phyloP scores from a whole-genome alignment of 1,140 invertebrate species.

The Venturia canescens region DNA sequence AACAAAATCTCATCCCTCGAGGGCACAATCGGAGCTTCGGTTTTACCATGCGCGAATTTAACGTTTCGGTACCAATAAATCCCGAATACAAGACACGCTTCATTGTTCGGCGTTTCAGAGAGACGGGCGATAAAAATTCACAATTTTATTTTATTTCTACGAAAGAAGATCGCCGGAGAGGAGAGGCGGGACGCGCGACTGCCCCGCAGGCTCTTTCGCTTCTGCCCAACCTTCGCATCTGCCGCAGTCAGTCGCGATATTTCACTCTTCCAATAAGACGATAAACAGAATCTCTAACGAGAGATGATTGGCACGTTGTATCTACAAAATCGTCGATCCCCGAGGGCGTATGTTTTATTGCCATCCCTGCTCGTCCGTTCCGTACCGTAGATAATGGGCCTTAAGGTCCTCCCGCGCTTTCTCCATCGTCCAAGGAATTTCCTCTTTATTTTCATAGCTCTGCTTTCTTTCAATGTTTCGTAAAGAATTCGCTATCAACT shows the following conservation, averaged over 20 bases:
- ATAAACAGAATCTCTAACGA: slow-evolving; percentile 1
- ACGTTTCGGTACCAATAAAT: no score
- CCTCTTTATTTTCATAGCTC: neutral
- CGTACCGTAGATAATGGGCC: neutral
- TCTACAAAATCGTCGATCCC: neutral
- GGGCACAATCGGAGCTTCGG: no score
- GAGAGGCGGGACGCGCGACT: neutral
- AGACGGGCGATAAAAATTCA: no score
- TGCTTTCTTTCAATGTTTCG: neutral
- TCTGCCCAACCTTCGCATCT: neutral
- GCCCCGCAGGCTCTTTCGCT: slow-evolving; percentile 3
- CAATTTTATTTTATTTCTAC: no score
- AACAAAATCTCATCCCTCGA: no score
- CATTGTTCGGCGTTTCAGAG: no score
- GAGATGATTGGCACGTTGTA: slow-evolving; percentile 10
- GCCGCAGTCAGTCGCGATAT: neutral
- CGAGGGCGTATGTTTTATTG: neutral
- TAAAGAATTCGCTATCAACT: neutral
- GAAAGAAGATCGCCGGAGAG: neutral
- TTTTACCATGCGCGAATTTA: no score
- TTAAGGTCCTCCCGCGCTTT: neutral
- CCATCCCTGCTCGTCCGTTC: neutral
- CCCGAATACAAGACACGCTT: no score
- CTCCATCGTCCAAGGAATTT: neutral
- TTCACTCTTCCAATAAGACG: neutral